These are phyloP conservation scores for Yoshiicerus persimilis DNA, from an alignment of 1,140 invertebrate species.

Conservation along the genomic window DNA sequence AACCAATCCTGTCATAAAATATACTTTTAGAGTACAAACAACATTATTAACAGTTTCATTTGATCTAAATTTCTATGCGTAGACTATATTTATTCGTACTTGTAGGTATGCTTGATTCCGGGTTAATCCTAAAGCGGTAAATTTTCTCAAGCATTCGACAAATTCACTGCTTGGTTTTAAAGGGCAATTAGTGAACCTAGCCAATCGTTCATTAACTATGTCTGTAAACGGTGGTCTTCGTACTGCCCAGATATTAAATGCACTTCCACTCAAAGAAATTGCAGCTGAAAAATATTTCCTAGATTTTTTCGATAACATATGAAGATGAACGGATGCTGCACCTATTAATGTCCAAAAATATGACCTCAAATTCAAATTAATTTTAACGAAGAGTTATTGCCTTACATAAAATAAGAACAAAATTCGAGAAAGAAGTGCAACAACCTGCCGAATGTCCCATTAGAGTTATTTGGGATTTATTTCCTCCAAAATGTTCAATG, in stretches of 20 bases:
- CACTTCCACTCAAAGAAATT: conserved; percentile 32
- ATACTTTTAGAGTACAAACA: not conserved
- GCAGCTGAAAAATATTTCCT: conserved; percentile 29
- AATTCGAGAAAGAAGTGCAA: too few relatives aligned
- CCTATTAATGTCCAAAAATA: conserved; percentile 56
- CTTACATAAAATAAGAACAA: too few relatives aligned
- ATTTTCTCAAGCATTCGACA: conserved; percentile 11
- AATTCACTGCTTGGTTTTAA: not conserved
- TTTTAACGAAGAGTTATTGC: too few relatives aligned
- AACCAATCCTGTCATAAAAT: conserved; percentile 1
- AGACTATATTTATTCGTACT: not conserved
- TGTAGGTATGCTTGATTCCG: not conserved
- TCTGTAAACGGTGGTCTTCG: not conserved
- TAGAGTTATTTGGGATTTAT: conserved; percentile 17
- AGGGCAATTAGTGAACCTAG: conserved; percentile 28
- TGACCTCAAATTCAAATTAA: too few relatives aligned
- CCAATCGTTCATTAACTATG: conserved; percentile 2
- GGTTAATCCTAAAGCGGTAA: not conserved
- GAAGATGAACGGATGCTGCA: conserved; percentile 25
- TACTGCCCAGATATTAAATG: conserved; percentile 37
- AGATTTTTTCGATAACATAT: conserved; percentile 15
- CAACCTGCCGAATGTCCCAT: not conserved
- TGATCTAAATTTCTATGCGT: not conserved
- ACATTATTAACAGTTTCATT: not conserved
- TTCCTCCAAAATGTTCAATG: conserved; percentile 34